phyloP scores from a whole-genome alignment of 2,797 vertebrate species.

The Monodelphis domestica region DNA sequence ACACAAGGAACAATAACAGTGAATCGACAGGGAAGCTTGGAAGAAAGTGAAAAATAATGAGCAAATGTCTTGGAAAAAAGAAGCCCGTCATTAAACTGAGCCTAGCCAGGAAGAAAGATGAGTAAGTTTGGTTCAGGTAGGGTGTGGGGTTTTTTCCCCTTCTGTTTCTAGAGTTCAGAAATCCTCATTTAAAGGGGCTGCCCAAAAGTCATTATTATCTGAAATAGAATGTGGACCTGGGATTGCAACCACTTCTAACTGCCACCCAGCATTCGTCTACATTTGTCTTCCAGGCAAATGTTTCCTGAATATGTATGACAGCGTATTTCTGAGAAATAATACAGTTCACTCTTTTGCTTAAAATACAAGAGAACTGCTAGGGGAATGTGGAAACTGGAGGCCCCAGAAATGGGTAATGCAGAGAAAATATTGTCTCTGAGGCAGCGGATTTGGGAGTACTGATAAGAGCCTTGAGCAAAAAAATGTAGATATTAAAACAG shows the following conservation, averaged over 20 bases:
- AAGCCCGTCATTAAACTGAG: slow-evolving; percentile 75
- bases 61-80: slow-evolving; percentile 53
- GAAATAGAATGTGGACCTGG: slow-evolving; percentile 67
- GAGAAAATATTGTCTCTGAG: slow-evolving; percentile 58
- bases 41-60: slow-evolving; percentile 75
- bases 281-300: slow-evolving; percentile 64
- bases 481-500: slow-evolving; percentile 52
- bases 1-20: slow-evolving; percentile 27
- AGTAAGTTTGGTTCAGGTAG: slow-evolving; percentile 60
- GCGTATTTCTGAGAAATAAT: slow-evolving; percentile 65
- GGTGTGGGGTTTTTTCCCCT: background rate
- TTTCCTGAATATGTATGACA: slow-evolving; percentile 61
- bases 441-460: slow-evolving; percentile 60
- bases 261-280: background rate
- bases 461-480: slow-evolving; percentile 56
- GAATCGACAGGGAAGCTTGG: slow-evolving; percentile 61
- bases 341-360: slow-evolving; percentile 51
- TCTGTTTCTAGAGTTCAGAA: slow-evolving; percentile 70
- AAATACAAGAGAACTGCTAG: slow-evolving; percentile 55
- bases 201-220: slow-evolving; percentile 68
- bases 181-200: slow-evolving; percentile 71
- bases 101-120: slow-evolving; percentile 57
- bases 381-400: slow-evolving; percentile 38
- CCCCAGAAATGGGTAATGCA: slow-evolving; percentile 34
- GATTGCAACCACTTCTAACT: slow-evolving; percentile 53